A percentile compares a stretch with the other conserved stretches of the same genome.
phyloP scores from a whole-genome alignment of 2,113 vertebrate genomes.

The Otus sunia region DNA sequence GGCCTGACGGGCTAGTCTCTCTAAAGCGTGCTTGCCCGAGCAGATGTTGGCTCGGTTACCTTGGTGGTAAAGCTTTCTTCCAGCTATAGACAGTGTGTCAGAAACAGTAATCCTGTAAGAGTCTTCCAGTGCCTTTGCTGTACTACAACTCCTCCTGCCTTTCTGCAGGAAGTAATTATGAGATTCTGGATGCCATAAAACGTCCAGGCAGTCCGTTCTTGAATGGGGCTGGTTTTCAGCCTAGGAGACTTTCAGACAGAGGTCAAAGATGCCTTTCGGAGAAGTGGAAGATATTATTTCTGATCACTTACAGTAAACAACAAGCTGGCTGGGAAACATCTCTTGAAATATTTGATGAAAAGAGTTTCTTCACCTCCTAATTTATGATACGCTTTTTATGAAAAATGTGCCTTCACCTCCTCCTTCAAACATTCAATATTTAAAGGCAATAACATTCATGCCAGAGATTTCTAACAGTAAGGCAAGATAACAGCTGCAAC shows the following conservation, averaged over 20 bases:
- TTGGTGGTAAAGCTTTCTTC: neutral
- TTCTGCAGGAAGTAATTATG: neutral
- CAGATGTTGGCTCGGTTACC: neutral
- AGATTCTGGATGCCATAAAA: neutral
- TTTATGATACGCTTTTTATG: neutral
- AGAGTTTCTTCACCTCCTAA: neutral
- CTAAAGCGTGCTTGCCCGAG: accelerated
- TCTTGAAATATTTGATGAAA: neutral
- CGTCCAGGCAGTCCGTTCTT: accelerated
- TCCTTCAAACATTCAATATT: neutral
- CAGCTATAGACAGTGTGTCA: neutral
- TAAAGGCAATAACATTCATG: neutral
- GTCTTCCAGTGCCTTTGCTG: neutral
- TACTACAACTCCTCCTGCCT: neutral
- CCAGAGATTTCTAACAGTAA: neutral
- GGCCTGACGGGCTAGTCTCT: neutral
- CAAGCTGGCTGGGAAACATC: neutral
- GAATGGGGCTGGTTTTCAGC: neutral
- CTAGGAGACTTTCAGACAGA: neutral
- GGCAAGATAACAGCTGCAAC: neutral
- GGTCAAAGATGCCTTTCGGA: neutral
- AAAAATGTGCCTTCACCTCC: neutral
- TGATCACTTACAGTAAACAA: neutral
- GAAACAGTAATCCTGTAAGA: neutral
- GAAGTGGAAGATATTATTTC: neutral